Evolutionary conservation across 1,140 invertebrate species (phyloP).

Genomic region (Andrena cerasifolii): DNA sequence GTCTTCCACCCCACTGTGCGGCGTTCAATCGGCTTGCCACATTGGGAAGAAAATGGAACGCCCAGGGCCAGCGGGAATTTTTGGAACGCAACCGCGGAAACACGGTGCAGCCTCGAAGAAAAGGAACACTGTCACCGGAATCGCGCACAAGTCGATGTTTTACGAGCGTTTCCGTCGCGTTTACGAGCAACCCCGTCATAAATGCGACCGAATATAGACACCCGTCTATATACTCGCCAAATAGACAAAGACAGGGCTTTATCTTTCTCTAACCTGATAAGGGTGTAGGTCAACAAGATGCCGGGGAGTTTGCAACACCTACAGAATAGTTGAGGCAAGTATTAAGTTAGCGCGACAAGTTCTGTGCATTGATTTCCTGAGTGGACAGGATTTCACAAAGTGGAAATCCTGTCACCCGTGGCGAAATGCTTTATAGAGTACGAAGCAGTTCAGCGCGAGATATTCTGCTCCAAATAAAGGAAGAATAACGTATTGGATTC

Average conservation of each 20-base stretch:
- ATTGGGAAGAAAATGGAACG: not conserved
- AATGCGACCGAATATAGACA: conserved; percentile 47
- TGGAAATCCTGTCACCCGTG: not conserved
- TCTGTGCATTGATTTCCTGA: not conserved
- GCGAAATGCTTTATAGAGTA: not conserved
- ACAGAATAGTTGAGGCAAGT: not conserved
- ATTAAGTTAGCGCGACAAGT: not conserved
- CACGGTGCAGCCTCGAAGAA: not conserved
- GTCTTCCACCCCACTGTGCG: too few relatives aligned
- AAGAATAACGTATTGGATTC: too few relatives aligned
- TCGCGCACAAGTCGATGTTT: conserved; percentile 33
- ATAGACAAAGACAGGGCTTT: conserved; percentile 32
- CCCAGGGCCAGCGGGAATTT: not conserved
- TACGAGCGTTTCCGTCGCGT: conserved; percentile 43
- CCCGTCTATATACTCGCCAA: conserved; percentile 17
- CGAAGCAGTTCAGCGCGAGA: not conserved
- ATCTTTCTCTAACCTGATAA: conserved; percentile 29
- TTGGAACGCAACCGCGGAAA: not conserved
- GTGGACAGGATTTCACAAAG: not conserved
- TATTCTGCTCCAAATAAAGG: too few relatives aligned
- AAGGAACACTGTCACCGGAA: conserved; percentile 13
- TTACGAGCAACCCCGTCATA: conserved; percentile 51
- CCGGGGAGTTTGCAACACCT: not conserved
- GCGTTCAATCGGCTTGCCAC: not conserved
- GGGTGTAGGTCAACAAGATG: not conserved